Evolutionary conservation across 2,113 vertebrate species (phyloP).

Genomic region (Turdus rufiventris): DNA sequence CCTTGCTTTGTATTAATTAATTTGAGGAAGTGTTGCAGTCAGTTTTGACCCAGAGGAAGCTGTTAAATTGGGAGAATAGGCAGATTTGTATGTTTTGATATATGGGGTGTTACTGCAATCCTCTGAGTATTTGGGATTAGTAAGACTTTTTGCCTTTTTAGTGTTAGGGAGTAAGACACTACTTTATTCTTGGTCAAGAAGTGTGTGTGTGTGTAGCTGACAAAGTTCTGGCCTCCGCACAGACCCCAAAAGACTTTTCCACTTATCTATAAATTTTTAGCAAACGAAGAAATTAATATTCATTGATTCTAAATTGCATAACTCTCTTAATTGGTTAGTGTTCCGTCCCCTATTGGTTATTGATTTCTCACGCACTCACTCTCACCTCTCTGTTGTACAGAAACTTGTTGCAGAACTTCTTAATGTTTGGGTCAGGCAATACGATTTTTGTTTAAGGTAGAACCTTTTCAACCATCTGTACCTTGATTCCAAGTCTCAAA

Average conservation of each 20-base stretch:
- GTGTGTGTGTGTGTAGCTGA: not conserved
- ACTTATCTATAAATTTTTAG: not conserved
- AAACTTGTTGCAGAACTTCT: not conserved
- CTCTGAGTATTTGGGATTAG: not conserved
- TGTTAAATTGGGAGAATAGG: not conserved
- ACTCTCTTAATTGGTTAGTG: not conserved
- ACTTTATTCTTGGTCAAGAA: not conserved
- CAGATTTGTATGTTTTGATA: not conserved
- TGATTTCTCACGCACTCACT: not conserved
- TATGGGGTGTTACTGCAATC: not conserved
- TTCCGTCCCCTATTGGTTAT: not conserved
- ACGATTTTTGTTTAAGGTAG: not conserved
- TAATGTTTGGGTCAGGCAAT: not conserved
- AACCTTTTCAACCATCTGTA: too few species aligned
- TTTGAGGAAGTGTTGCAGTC: not conserved
- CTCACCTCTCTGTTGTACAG: not conserved
- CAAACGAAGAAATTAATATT: not conserved
- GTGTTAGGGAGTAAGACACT: not conserved
- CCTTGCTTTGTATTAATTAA: not conserved
- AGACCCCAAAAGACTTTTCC: not conserved
- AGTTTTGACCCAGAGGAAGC: not conserved
- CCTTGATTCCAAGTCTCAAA: too few species aligned
- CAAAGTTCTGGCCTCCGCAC: not conserved
- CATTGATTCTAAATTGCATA: not conserved
- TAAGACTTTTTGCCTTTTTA: not conserved